phyloP scores from a whole-genome alignment of 1,140 invertebrate species.

The Danaus plexippus region DNA sequence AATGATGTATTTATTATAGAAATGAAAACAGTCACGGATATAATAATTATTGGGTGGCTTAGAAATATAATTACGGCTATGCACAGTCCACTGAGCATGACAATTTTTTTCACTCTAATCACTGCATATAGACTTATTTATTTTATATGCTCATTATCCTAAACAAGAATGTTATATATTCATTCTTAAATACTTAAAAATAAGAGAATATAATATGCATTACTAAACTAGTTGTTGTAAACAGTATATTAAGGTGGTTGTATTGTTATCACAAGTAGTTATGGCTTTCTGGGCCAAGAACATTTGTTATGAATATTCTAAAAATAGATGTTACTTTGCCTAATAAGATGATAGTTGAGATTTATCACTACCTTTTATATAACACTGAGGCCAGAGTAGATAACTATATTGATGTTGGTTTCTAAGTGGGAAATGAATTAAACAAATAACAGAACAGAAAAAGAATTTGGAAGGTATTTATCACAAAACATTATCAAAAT shows the following conservation, averaged over 20 bases:
- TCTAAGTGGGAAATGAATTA: neutral
- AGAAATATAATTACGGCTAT: conserved; percentile 18
- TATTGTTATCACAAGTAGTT: conserved; percentile 15
- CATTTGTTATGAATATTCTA: conserved; percentile 25
- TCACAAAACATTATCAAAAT: conserved; percentile 1
- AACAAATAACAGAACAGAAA: neutral
- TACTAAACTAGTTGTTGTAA: too few species aligned
- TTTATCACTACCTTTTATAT: conserved; percentile 23
- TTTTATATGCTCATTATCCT: too few species aligned
- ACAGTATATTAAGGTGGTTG: too few species aligned
- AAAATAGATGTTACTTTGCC: conserved; percentile 33
- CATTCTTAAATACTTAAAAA: too few species aligned
- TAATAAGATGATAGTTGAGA: conserved; percentile 24
- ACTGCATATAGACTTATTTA: too few species aligned
- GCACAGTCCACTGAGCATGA: conserved; percentile 14
- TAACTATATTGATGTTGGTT: too few species aligned
- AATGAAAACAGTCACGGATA: conserved; percentile 16
- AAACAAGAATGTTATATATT: too few species aligned
- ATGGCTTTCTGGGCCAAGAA: conserved; percentile 22
- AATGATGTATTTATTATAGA: conserved; percentile 8
- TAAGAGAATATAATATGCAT: too few species aligned
- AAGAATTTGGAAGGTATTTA: conserved; percentile 4
- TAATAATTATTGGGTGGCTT: conserved; percentile 15
- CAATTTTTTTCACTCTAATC: too few species aligned
- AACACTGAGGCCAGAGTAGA: too few species aligned